Evolutionary conservation across 2,888 invertebrate genomes (phyloP).

Genomic region (Aphodius sticticus): DNA sequence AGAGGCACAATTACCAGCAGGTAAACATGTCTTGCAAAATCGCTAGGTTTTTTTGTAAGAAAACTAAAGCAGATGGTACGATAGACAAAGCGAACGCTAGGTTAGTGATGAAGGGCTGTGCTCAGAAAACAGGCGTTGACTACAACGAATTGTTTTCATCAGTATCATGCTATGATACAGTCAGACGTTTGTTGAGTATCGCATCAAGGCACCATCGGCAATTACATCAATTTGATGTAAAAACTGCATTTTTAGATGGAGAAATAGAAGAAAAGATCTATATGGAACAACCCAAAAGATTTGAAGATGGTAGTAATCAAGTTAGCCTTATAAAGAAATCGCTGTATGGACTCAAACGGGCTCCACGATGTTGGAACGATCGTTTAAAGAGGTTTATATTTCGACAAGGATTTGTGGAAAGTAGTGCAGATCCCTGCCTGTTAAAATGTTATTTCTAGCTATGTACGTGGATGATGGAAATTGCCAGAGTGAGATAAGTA

Average conservation of each 20-base stretch:
- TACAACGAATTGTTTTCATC: slow-evolving; percentile 43
- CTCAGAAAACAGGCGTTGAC: slow-evolving; percentile 39
- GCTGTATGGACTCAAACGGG: slow-evolving; percentile 41
- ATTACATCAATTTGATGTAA: slow-evolving; percentile 43
- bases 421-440: slow-evolving; percentile 18
- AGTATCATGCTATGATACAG: slow-evolving; percentile 37
- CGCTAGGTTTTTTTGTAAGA: slow-evolving; percentile 37
- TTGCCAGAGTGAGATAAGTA: slow-evolving; percentile 17
- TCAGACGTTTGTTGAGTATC: slow-evolving; percentile 38
- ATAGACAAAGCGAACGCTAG: slow-evolving; percentile 29
- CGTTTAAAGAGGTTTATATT: slow-evolving; percentile 28
- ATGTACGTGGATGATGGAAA: slow-evolving; percentile 40
- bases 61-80: not conserved
- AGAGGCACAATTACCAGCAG: slow-evolving; percentile 31
- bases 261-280: slow-evolving; percentile 41
- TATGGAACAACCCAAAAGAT: slow-evolving; percentile 39
- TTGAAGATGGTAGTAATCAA: slow-evolving; percentile 23
- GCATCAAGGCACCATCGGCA: slow-evolving; percentile 36
- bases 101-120: slow-evolving; percentile 35
- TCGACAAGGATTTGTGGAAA: slow-evolving; percentile 29
- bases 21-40: slow-evolving; percentile 19
- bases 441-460: slow-evolving; percentile 28
- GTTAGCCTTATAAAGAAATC: slow-evolving; percentile 34
- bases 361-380: slow-evolving; percentile 38
- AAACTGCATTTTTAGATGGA: slow-evolving; percentile 45